Base-by-base conservation (phyloP, 2,888 invertebrate species). In the Lottia scabra region DNA sequence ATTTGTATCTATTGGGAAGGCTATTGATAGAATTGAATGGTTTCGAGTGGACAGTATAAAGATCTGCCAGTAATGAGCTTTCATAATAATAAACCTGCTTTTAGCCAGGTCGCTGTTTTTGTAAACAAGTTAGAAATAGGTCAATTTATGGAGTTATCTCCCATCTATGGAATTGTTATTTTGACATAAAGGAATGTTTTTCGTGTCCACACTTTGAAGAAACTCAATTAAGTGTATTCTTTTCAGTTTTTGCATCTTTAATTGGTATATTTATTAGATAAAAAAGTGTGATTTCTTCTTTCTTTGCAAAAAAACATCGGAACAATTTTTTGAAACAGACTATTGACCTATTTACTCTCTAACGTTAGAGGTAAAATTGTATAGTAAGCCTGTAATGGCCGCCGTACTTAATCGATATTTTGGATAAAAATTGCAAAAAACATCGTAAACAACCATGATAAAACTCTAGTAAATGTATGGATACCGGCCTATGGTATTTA, bases 271-370 rank as follows among this genome's bases (percentile, higher is more conserved):
- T 38, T 38, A 6, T 5, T 38, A 38, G 3, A 38, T 38, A 1
- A 38, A 38, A 5, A 38, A 38, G 3, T 38, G 38, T 38, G 38
- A 38, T 38, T 38, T 38, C 8, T 38, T 38, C 8, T 10, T 38
- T 38, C 10, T 6, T 38, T n/a, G 8, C 38, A 38, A 38, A 38
- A 38, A 38, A 5, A 38, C 1, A 38, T 38, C 30, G 6, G 38
- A 38, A 38, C 38, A 38, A 38, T 38, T 38, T 8, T 38, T 38
- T 38, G 68, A 69, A 69, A 69, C 68, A 63, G 68, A 69, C 63
- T 69, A 69, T 69, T 63, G 43, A 63, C 43, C 38, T 23, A 45
- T 63, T 62, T 63, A 46, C 68, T 69, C 68, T 69, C 63, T 69
- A 63, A 63, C 63, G 62, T 63, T 62, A 63, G 45, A 69, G 63